Percentiles rank a stretch among this genome's conserved stretches.
Evolutionary conservation across 2,113 vertebrate genomes (phyloP).

Genomic region (Catharus fuscescens): DNA sequence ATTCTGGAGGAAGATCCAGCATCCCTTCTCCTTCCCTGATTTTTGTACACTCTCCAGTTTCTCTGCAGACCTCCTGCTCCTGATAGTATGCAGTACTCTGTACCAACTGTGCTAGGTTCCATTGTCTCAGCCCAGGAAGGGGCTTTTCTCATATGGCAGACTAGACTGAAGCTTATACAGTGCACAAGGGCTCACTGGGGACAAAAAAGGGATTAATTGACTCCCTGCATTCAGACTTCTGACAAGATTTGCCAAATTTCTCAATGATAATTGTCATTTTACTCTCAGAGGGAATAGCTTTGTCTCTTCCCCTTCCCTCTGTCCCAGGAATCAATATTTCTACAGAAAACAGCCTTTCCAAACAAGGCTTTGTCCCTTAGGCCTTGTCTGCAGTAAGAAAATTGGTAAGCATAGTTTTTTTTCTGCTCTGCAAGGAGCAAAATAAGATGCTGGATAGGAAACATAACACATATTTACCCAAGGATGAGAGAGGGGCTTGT

Average conservation of each 20-base stretch:
- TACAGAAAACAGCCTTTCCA: conserved; percentile 56
- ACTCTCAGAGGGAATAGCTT: conserved; percentile 57
- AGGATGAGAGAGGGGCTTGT: background rate
- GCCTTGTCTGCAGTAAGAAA: conserved; percentile 37
- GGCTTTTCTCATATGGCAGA: background rate
- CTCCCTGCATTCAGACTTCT: background rate
- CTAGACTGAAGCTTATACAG: background rate
- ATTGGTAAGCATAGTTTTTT: background rate
- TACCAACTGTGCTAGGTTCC: background rate
- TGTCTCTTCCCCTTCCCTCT: conserved; percentile 42
- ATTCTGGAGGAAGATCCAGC: background rate
- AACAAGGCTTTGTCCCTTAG: conserved; percentile 45
- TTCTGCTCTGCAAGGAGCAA: background rate
- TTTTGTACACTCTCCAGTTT: background rate
- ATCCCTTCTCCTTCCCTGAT: background rate
- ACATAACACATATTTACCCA: background rate
- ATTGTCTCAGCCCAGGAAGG: background rate
- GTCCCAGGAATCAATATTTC: conserved; percentile 58
- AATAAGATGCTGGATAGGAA: conserved; percentile 12
- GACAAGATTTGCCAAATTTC: conserved; percentile 45
- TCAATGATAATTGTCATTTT: conserved; percentile 47
- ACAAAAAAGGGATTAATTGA: background rate
- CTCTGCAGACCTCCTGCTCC: background rate
- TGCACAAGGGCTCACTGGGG: background rate
- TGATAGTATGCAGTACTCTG: background rate